Conservation (phyloP, 2,797 vertebrate species). For the Dryobates pubescens region DNA sequence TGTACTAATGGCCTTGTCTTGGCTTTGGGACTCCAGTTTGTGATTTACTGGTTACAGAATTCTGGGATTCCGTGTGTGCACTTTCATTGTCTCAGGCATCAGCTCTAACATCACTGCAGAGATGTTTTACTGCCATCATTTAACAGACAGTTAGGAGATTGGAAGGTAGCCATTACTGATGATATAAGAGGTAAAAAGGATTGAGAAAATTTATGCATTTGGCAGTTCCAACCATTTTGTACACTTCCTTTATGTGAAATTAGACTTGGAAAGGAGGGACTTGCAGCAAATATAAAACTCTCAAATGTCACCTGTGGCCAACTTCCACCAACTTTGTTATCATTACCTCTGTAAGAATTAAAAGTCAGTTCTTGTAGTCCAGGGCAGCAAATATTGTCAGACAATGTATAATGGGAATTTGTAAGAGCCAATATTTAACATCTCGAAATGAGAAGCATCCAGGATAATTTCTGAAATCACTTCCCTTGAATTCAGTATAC, state of each 20-base stretch:
- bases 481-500: background rate
- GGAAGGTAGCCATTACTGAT: background rate
- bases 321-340: background rate
- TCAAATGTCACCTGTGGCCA: background rate
- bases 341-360: no score
- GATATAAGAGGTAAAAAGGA: background rate
- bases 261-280: background rate
- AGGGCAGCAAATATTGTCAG: conserved; percentile 43
- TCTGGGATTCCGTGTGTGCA: background rate
- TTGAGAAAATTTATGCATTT: background rate
- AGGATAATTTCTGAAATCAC: conserved; percentile 16
- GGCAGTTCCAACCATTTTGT: background rate
- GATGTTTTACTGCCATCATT: background rate
- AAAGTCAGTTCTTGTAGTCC: background rate
- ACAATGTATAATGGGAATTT: conserved; percentile 16
- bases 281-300: background rate
- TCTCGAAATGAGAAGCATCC: conserved; percentile 36
- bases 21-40: background rate
- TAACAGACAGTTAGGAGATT: background rate
- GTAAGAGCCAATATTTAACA: conserved; percentile 34
- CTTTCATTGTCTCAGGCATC: background rate
- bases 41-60: background rate
- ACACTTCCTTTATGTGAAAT: background rate
- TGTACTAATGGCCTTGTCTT: background rate
- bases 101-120: background rate